Conservation (phyloP, 2,888 invertebrate genomes). For the Rhamnusium bicolor region DNA sequence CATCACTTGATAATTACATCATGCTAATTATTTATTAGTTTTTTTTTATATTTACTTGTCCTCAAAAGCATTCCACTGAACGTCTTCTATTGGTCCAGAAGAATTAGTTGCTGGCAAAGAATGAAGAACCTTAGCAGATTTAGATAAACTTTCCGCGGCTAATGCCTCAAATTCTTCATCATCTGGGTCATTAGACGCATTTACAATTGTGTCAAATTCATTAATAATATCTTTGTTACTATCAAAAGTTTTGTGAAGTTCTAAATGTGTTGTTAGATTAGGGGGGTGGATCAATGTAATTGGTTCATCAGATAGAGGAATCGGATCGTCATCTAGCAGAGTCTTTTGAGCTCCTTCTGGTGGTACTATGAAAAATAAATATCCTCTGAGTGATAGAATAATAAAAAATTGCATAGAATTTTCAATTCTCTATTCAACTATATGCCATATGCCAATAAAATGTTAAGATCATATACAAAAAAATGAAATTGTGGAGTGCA, state of each 20-base stretch:
- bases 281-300: constrained; percentile 78
- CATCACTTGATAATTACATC: too few species aligned
- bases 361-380: constrained; percentile 39
- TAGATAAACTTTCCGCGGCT: constrained; percentile 83
- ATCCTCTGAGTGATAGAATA: too few species aligned
- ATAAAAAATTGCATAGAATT: too few species aligned
- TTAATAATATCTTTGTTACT: constrained; percentile 59
- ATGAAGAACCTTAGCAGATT: constrained; percentile 65
- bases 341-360: constrained; percentile 73
- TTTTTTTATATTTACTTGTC: constrained; percentile 67
- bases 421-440: too few species aligned
- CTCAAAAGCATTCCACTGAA: constrained; percentile 80
- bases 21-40: background rate
- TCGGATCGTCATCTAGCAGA: constrained; percentile 83
- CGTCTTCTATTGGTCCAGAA: constrained; percentile 66
- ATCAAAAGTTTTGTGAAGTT: constrained; percentile 35
- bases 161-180: constrained; percentile 85
- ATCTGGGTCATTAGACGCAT: constrained; percentile 75
- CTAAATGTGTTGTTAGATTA: background rate
- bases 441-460: too few species aligned
- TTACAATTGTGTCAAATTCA: constrained; percentile 72
- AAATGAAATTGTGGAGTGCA: too few species aligned
- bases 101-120: constrained; percentile 56
- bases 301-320: constrained; percentile 77
- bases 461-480: too few species aligned